A percentile compares a stretch with the other conserved stretches of the same genome.
Evolutionary conservation across 2,113 vertebrate genomes (phyloP).

Genomic region (Salvelinus alpinus): DNA sequence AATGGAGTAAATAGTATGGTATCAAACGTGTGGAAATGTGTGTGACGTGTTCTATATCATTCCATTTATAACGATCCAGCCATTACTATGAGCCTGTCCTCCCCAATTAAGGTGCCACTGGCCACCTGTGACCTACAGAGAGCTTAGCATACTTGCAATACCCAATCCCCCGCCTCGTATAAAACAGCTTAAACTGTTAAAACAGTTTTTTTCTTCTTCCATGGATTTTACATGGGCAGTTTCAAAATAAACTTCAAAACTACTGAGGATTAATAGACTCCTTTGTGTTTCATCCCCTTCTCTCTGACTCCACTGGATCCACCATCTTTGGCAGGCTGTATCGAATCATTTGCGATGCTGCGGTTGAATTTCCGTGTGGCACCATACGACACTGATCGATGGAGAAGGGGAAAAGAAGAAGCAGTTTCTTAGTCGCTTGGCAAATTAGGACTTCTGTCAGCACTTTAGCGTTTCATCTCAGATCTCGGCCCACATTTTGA

Average conservation of each 20-base stretch:
- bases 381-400: constrained; percentile 59
- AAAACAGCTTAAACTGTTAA: constrained; percentile 16
- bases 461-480: constrained; percentile 58
- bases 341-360: constrained; percentile 54
- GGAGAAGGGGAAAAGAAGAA: constrained; percentile 24
- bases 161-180: not conserved
- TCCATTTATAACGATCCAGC: too few relatives aligned
- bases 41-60: too few relatives aligned
- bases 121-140: too few relatives aligned
- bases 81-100: too few relatives aligned
- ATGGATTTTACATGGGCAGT: constrained; percentile 52
- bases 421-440: constrained; percentile 47
- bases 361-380: constrained; percentile 23
- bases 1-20: too few relatives aligned
- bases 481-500: constrained; percentile 44
- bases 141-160: not conserved
- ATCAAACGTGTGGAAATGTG: too few relatives aligned
- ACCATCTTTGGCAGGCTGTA: constrained; percentile 38
- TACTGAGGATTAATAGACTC: constrained; percentile 31
- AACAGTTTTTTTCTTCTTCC: constrained; percentile 11
- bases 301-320: constrained; percentile 30
- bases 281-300: constrained; percentile 41
- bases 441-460: constrained; percentile 64
- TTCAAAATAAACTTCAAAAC: constrained; percentile 58
- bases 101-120: too few relatives aligned